Evolutionary conservation across 2,797 vertebrate species (phyloP), one percentile per base, ranked within the genome.

Genomic region (Pyrocephalus nanus): DNA sequence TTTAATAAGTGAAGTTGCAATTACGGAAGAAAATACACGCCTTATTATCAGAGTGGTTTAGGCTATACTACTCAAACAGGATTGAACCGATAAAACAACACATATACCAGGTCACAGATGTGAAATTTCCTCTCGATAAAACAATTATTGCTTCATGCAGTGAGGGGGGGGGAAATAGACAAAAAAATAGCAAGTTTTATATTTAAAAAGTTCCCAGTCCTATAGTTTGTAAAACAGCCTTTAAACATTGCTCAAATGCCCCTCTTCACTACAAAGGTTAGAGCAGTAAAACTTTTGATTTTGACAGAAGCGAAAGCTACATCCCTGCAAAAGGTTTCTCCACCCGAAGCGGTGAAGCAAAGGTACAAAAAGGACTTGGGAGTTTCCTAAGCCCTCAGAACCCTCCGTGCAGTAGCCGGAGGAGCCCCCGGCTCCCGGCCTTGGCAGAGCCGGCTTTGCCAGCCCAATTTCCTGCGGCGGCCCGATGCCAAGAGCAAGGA

Each of bases 391-490:
- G 27, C 29, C 34, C 6, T 12, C 1, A 11, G 61, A 40, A 4
- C 1, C 2, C 13, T 12, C 53, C 7, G 45, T 6, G 36, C 54
- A 7, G 6, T 3, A 7, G 18, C 43, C 55, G 27, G 27, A 53
- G 27, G 51, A 53, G 51, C 10, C 32, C 64, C 65, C 5, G 30
- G n/a, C 53, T 23, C 45, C 62, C 47, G 11, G 75, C 38, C 3
- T 0, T 3, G 54, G 38, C 14, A 16, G 19, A 51, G 20, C 65
- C 32, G 3, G 11, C 20, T 30, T 1, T 5, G 34, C n/a, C 65
- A 45, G 2, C 21, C 13, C 20, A 0, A 6, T 13, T 34, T 1
- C 13, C 50, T 13, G 38, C 5, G 21, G 47, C 36, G 5, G 12
- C 23, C 29, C 38, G 13, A 2, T 2, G 29, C 38, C 45, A 9